Percentiles rank a stretch among this genome's conserved stretches.
Evolutionary conservation across 2,113 vertebrate genomes (phyloP).

Genomic region (Chaetops frenatus): DNA sequence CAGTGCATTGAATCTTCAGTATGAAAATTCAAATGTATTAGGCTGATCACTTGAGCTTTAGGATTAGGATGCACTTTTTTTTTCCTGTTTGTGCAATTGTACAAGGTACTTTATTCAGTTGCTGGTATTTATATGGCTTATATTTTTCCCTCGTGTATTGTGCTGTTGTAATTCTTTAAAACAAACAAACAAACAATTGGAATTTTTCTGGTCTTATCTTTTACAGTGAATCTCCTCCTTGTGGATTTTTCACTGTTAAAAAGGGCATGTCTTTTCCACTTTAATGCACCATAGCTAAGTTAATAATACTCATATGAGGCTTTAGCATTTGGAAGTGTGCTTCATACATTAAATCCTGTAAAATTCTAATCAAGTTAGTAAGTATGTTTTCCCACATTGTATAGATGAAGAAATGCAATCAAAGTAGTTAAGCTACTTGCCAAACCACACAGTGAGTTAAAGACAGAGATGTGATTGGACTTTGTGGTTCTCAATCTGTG

Average conservation of each 20-base stretch:
- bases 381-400: constrained; percentile 46
- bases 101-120: neutral
- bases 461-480: constrained; percentile 19
- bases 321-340: constrained; percentile 11
- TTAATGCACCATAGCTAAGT: neutral
- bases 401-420: constrained; percentile 10
- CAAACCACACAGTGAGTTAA: constrained; percentile 47
- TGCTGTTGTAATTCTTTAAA: neutral
- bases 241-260: neutral
- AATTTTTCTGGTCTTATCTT: constrained; percentile 1
- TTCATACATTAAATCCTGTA: constrained; percentile 1
- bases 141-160: neutral
- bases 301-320: neutral
- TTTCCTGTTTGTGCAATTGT: neutral
- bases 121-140: neutral
- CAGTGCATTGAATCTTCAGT: neutral
- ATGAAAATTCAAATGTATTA: neutral
- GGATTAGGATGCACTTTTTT: neutral
- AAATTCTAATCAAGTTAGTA: constrained; percentile 27
- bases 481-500: constrained; percentile 1
- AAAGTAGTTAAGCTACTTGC: constrained; percentile 48
- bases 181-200: neutral
- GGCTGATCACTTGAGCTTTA: neutral
- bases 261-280: neutral
- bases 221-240: neutral